Percentiles rank a stretch among this genome's conserved stretches.
These are phyloP conservation scores for Limnephilus rhombicus DNA, from an alignment of 2,888 invertebrate species.

Conservation along the genomic window DNA sequence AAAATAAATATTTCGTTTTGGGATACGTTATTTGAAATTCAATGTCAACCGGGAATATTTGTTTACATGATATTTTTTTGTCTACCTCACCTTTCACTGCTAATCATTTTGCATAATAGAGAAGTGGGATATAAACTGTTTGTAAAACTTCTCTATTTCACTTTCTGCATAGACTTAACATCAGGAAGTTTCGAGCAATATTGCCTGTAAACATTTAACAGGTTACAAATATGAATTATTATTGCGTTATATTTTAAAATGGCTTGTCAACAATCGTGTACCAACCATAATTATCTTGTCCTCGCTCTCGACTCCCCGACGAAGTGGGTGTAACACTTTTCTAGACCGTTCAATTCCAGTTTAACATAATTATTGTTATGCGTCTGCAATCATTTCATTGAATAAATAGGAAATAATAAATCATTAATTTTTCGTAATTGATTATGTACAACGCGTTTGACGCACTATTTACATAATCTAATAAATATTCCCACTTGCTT, in stretches of 20 bases:
- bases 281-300: constrained; percentile 14
- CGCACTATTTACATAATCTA: constrained; percentile 39
- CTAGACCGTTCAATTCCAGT: constrained; percentile 21
- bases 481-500: constrained; percentile 29
- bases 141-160: background rate
- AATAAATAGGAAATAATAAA: constrained; percentile 7
- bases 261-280: constrained; percentile 13
- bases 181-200: background rate
- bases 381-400: background rate
- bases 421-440: constrained; percentile 24
- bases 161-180: background rate
- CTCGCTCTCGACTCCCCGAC: constrained; percentile 15
- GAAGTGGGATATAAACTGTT: background rate
- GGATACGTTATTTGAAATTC: no score
- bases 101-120: background rate
- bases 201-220: background rate
- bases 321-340: constrained; percentile 6
- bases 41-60: no score
- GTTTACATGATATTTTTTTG: no score
- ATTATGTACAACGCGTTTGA: constrained; percentile 11
- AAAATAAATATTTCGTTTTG: no score
- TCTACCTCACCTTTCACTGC: background rate
- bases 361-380: constrained; percentile 38
- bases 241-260: background rate
- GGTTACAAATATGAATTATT: constrained; percentile 35